Evolutionary conservation across 2,888 invertebrate genomes (phyloP).

Genomic region (Cybosia mesomella): DNA sequence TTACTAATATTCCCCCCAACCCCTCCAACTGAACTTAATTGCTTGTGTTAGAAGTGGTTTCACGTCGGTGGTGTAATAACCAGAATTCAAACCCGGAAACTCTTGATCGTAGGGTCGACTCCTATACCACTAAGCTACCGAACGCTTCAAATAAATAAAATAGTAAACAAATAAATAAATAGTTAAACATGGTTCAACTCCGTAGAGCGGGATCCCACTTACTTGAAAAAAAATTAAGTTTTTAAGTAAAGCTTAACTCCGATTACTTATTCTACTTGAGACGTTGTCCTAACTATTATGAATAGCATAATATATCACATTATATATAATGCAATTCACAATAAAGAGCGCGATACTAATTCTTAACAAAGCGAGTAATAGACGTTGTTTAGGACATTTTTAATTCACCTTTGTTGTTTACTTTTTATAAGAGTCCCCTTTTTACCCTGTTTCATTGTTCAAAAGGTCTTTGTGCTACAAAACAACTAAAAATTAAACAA

Average conservation of each 20-base stretch:
- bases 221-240: no score
- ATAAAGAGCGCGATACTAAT: background rate
- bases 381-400: conserved; percentile 7
- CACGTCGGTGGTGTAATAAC: no score
- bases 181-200: no score
- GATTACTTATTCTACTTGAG: background rate
- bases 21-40: no score
- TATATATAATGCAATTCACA: background rate
- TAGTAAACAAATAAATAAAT: no score
- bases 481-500: conserved; percentile 7
- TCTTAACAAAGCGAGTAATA: conserved; percentile 3
- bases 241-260: background rate
- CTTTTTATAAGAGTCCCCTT: conserved; percentile 1
- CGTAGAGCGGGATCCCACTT: no score
- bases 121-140: no score
- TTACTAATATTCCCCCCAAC: no score
- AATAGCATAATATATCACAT: background rate
- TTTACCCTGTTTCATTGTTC: conserved; percentile 12
- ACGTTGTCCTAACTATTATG: background rate
- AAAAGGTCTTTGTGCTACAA: conserved; percentile 5
- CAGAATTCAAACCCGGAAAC: no score
- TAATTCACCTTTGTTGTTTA: conserved; percentile 13
- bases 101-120: no score
- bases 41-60: no score
- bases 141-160: no score